Evolutionary conservation across 2,797 vertebrate genomes (phyloP), one percentile per base, ranked within the genome.

Genomic region (Hozukius guyotensis): DNA sequence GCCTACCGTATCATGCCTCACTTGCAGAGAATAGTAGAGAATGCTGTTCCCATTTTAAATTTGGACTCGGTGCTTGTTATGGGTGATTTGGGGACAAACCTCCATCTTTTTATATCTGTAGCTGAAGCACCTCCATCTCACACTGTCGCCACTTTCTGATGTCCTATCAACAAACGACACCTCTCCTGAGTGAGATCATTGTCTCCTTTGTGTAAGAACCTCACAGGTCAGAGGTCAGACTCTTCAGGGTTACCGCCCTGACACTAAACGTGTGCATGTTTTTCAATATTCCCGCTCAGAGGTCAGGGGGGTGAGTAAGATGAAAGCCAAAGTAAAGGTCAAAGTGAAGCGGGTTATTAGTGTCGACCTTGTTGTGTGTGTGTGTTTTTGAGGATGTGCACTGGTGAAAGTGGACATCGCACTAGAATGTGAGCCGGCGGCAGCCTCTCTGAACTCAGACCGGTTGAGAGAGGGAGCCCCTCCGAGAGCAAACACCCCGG

Each of bases 311-410:
- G 76, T 79, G 64, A 85, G 49, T 10, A 2, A 77, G 81, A 85
- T 88, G 72, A 87, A 88, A 87, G 79, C 63, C 68, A 68, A 62
- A 62, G 69, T 29, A 66, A 74, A 91, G 85, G 81, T 89, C 67
- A 55, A 20, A 63, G 81, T 53, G 32, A 76, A 64, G 60, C 77
- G 56, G 74, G 56, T 76, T 61, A 49, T 81, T 62, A 66, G 72
- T 56, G 18, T 68, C 24, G 61, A 34, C 16, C 73, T 36, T 53
- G 6, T 49, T 72, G 25, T 53, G 42, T 68, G 56, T 72, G 72
- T 67, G 56, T 72, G 70, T 42, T 55, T 78, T 63, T 67, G 62
- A 62, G 42, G 38, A 42, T 71, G 49, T 69, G 57, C 36, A 24
- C n/a, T 27, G 38, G 57, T 63, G 67, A 82, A 61, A 64, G 77